Base-by-base conservation (phyloP, 2,888 invertebrate genomes). In the Priocnemis perturbator region DNA sequence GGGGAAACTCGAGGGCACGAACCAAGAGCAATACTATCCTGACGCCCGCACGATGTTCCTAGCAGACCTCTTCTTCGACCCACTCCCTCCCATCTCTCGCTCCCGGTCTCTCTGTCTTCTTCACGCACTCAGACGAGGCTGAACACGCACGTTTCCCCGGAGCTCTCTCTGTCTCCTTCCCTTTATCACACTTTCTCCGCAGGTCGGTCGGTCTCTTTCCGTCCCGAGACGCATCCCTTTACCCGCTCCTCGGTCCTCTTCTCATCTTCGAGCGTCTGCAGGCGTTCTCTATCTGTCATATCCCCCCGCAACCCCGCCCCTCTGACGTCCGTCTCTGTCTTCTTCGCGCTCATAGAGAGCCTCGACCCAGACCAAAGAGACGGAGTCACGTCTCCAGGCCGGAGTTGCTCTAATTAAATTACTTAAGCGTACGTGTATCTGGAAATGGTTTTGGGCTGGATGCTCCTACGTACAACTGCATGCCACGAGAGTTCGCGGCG, bases 371-470 rank as follows among this genome's bases (percentile, higher is more conserved):
- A 79, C 83, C 69, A 84, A 85, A 83, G 84, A 84, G 87, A 87
- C 86, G 84, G 81, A 87, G 87, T 87, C 88, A 88, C 88, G 88
- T 88, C 86, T 86, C 81, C 81, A 86, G 84, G 80, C 86, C 84
- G 83, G 86, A 88, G 88, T 88, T 86, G 87, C 86, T 87, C 88
- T 88, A 88, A 88, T 88, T 88, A 88, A 88, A 88, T 88, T 88
- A 88, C 88, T 87, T 88, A 88, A 87, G 87, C 87, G 88, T 86
- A 88, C 88, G 88, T 88, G 87, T 88, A 88, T 87, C 86, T 79
- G 77, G 81, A 82, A 82, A 81, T 82, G 84, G 84, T 83, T 85
- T 82, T 72, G 74, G 79, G 69, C 79, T 77, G 78, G 80, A 81
- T 82, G 81, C 80, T 77, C 69, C 74, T 74, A 76, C 79, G 76